Conservation (phyloP, 2,113 vertebrate genomes). For the Antigone vipio region DNA sequence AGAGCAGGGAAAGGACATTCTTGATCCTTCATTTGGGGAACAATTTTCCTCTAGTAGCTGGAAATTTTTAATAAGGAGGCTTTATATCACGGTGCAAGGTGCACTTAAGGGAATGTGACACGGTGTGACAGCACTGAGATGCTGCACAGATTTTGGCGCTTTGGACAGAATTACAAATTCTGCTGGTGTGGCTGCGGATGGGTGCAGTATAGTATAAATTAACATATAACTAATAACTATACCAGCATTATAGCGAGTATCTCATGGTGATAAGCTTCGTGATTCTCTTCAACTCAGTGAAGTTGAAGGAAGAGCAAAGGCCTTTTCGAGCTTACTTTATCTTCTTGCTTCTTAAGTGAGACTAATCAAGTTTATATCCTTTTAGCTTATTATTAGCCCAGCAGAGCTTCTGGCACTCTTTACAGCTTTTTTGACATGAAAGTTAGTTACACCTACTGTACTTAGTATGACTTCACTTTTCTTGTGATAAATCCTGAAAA, state of each 20-base stretch:
- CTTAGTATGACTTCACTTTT: slow-evolving; percentile 65
- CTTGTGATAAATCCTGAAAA: slow-evolving; percentile 75
- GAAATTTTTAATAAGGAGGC: not conserved
- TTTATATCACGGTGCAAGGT: not conserved
- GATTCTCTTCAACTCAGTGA: slow-evolving; percentile 49
- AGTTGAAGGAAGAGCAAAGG: slow-evolving; percentile 59
- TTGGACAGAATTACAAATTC: slow-evolving; percentile 4
- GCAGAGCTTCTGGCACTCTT: slow-evolving; percentile 57
- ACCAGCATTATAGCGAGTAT: not conserved
- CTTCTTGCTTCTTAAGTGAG: slow-evolving; percentile 57
- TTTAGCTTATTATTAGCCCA: slow-evolving; percentile 54
- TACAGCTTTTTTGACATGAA: slow-evolving; percentile 57
- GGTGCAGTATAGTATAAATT: not conserved
- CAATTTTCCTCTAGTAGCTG: not conserved
- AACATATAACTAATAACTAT: slow-evolving; percentile 4
- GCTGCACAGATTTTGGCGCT: not conserved
- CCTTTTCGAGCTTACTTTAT: slow-evolving; percentile 64
- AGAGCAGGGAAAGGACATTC: not conserved
- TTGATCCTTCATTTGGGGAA: not conserved
- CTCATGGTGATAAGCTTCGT: slow-evolving; percentile 29
- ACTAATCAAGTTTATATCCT: slow-evolving; percentile 64
- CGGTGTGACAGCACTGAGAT: not conserved
- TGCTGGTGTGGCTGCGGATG: not conserved
- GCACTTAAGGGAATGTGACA: not conserved
- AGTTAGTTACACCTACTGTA: slow-evolving; percentile 59